These are phyloP conservation scores for Phataginus tricuspis DNA, from an alignment of 2,797 vertebrate genomes.

Conservation along the genomic window DNA sequence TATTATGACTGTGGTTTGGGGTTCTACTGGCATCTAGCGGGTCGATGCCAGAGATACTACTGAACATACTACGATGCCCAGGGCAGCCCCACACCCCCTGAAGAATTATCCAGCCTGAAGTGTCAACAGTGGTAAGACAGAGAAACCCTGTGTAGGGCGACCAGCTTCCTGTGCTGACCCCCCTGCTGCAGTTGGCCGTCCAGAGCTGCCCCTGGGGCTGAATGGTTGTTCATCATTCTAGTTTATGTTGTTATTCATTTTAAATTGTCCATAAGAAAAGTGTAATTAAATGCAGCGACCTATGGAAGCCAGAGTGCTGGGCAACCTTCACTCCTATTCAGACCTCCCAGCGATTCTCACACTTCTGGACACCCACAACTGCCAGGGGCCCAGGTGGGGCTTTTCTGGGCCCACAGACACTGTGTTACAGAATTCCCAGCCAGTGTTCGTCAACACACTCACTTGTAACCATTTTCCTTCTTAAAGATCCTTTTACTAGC, in stretches of 20 bases:
- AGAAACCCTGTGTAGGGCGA: not conserved
- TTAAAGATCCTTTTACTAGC: not conserved
- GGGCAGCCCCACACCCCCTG: not conserved
- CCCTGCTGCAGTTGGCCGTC: not conserved
- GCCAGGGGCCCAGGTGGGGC: not conserved
- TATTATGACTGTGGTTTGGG: not conserved
- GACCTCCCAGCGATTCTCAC: not conserved
- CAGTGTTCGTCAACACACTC: not conserved
- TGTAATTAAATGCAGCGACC: not conserved
- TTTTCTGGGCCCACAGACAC: not conserved
- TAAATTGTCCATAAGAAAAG: not conserved
- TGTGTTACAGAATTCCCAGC: not conserved
- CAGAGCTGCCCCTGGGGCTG: not conserved
- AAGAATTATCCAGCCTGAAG: not conserved
- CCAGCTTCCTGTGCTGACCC: not conserved
- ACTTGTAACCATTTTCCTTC: not conserved
- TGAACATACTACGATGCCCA: not conserved
- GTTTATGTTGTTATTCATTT: not conserved
- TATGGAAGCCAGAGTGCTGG: not conserved
- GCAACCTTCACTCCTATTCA: not conserved
- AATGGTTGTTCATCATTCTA: not conserved
- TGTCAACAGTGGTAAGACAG: not conserved
- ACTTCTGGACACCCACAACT: not conserved
- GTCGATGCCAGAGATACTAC: not conserved
- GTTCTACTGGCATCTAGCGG: not conserved